These are phyloP conservation scores for Labia minor DNA, from an alignment of 2,888 invertebrate species.

Conservation along the genomic window DNA sequence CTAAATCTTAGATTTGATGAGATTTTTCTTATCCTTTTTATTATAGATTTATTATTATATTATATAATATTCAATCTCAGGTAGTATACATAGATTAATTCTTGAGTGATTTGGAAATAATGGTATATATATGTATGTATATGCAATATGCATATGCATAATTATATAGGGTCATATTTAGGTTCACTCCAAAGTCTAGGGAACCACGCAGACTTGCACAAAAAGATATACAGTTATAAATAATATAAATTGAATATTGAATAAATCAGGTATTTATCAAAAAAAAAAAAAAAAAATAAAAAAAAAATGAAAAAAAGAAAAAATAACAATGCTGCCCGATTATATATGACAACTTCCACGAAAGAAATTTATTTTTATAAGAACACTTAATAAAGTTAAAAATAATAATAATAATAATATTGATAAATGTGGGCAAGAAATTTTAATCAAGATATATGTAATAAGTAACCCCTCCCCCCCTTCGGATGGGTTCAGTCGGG, in stretches of 20 bases:
- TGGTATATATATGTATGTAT: neutral
- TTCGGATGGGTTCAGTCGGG: constrained; percentile 15
- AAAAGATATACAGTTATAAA: constrained; percentile 27
- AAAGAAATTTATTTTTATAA: constrained; percentile 30
- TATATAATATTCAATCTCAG: neutral
- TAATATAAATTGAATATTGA: constrained; percentile 28
- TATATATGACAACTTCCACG: constrained; percentile 29
- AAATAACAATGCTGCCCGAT: constrained; percentile 30
- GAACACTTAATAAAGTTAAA: constrained; percentile 30
- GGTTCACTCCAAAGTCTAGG: constrained; percentile 17
- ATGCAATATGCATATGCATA: neutral
- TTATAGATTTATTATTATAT: neutral
- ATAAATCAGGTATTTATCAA: constrained; percentile 29
- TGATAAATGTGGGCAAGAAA: no score
- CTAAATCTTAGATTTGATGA: neutral
- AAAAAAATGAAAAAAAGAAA: no score
- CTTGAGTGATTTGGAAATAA: neutral
- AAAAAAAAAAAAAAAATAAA: no score
- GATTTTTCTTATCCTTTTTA: neutral
- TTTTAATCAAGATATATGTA: constrained; percentile 28
- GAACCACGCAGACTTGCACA: constrained; percentile 29
- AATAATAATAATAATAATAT: no score
- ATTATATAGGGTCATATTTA: neutral
- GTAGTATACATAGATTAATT: neutral
- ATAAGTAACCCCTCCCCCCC: constrained; percentile 21